These are phyloP conservation scores for Chalcosyrphus nemorum DNA, from an alignment of 2,888 invertebrate genomes.

Conservation along the genomic window DNA sequence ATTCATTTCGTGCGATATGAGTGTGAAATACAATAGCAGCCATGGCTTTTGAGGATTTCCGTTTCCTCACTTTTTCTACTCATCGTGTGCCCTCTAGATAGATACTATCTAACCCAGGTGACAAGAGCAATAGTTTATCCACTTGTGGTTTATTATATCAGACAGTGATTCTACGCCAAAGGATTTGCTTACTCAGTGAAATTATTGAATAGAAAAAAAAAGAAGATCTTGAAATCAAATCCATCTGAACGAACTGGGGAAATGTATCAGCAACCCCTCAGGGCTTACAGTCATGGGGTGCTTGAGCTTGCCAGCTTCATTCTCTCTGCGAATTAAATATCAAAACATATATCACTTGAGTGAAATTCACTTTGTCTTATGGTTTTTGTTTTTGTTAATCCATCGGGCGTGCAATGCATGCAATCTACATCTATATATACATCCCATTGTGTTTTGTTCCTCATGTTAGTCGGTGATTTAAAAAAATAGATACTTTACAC, in stretches of 20 bases:
- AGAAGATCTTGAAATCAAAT: slow-evolving; percentile 44
- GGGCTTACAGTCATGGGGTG: neutral
- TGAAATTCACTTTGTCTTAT: slow-evolving; percentile 49
- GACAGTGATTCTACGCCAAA: slow-evolving; percentile 18
- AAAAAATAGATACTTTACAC: slow-evolving; percentile 22
- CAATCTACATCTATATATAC: slow-evolving; percentile 25
- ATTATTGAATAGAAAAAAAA: slow-evolving; percentile 12
- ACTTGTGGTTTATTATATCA: slow-evolving; percentile 46
- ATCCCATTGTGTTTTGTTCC: slow-evolving; percentile 26
- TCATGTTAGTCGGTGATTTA: slow-evolving; percentile 24
- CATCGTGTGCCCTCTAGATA: slow-evolving; percentile 1
- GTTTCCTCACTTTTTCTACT: slow-evolving; percentile 26
- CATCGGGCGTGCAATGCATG: slow-evolving; percentile 57
- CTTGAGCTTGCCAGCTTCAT: neutral
- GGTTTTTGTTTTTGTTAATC: slow-evolving; percentile 36
- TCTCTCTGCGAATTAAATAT: neutral
- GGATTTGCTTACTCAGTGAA: slow-evolving; percentile 18
- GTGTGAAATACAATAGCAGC: slow-evolving; percentile 39
- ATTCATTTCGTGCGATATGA: slow-evolving; percentile 24
- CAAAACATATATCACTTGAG: slow-evolving; percentile 55
- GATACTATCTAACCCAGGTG: slow-evolving; percentile 9
- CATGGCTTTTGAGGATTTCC: slow-evolving; percentile 32
- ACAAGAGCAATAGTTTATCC: slow-evolving; percentile 9
- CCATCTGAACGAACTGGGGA: neutral
- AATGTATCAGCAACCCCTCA: neutral